Conservation (phyloP, 2,113 vertebrate genomes). For the Pachyramphus minor region DNA sequence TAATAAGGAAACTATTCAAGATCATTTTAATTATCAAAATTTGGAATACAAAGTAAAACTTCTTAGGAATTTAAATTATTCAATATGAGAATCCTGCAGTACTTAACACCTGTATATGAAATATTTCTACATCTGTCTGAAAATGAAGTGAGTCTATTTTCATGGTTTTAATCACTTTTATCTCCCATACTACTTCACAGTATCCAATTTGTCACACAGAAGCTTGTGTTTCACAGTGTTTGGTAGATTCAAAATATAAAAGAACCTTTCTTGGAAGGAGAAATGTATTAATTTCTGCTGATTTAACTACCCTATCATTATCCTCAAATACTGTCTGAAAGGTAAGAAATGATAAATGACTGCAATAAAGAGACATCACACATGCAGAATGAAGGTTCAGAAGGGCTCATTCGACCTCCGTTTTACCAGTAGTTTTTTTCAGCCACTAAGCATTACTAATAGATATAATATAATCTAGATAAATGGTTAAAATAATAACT, state of each 20-base stretch:
- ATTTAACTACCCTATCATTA: conserved; percentile 49
- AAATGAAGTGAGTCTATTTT: conserved; percentile 10
- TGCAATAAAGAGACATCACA: conserved; percentile 22
- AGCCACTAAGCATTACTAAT: background rate
- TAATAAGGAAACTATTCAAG: conserved; percentile 19
- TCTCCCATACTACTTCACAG: background rate
- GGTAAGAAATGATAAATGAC: conserved; percentile 44
- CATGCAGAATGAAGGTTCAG: background rate
- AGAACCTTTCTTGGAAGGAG: conserved; percentile 8
- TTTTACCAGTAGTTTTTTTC: conserved; percentile 7
- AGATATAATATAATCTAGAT: background rate
- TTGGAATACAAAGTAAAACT: conserved; percentile 23
- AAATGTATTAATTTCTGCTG: conserved; percentile 31
- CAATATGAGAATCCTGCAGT: background rate
- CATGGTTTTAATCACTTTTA: conserved; percentile 30
- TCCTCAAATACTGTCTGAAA: conserved; percentile 31
- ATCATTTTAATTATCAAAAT: conserved; percentile 34
- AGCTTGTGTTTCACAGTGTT: background rate
- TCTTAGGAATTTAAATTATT: background rate
- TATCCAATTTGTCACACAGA: conserved; percentile 11
- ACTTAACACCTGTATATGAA: conserved; percentile 7
- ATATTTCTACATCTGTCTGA: conserved; percentile 16
- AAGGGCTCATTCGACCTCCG: background rate
- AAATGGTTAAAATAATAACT: conserved; percentile 13
- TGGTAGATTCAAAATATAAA: background rate